Percentiles rank a stretch among this genome's conserved stretches.
phyloP scores from a whole-genome alignment of 2,797 vertebrate genomes.

The Sebastolobus alascanus region DNA sequence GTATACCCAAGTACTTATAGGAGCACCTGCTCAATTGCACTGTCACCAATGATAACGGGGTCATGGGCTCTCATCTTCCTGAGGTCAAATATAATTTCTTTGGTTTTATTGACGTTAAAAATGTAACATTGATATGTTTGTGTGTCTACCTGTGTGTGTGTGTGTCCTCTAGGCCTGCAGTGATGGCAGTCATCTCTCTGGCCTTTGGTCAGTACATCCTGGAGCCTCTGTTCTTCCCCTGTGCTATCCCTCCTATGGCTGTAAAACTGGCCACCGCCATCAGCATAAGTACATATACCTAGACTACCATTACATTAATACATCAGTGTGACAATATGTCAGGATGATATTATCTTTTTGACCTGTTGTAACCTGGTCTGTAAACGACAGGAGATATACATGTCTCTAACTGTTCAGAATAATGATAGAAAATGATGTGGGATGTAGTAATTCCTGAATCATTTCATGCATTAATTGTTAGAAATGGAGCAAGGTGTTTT shows the following conservation, averaged over 20 bases:
- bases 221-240: slow-evolving; percentile 96
- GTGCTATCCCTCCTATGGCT: slow-evolving; percentile 90
- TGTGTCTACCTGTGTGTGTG: slow-evolving; percentile 12
- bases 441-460: neutral
- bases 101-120: no score
- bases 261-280: slow-evolving; percentile 93
- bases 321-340: neutral
- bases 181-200: slow-evolving; percentile 92
- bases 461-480: neutral
- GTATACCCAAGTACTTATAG: no score
- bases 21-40: no score
- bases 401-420: no score
- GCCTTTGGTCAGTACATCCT: slow-evolving; percentile 96
- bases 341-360: no score
- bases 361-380: neutral
- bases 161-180: slow-evolving; percentile 87
- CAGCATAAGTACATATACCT: slow-evolving; percentile 90
- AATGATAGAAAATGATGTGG: neutral
- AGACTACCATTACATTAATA: neutral
- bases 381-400: slow-evolving; percentile 2
- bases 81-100: no score
- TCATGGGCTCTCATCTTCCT: no score
- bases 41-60: no score
- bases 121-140: neutral
- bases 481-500: no score